Base-by-base conservation (phyloP, 2,797 vertebrate species). In the Poecilia gillii region DNA sequence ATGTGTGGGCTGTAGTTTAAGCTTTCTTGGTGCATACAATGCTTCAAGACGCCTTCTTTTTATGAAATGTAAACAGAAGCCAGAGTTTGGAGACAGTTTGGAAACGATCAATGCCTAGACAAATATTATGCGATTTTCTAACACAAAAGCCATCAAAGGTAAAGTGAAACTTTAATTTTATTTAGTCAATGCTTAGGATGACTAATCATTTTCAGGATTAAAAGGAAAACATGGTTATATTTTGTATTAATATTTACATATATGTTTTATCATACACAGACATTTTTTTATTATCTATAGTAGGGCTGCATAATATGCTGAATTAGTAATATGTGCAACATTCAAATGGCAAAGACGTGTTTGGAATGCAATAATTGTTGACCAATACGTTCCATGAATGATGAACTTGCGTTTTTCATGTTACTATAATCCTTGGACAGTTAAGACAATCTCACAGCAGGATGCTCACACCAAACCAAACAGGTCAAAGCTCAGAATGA, bases 1-100 rank as follows among this genome's bases (percentile, higher is more conserved):
- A 78, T 43, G 39, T 83, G 83, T 77, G 76, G 86, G 84, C 79
- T 79, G 55, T 13, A n/a, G 33, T 87, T 89, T 75, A 86, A 87
- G 78, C 51, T 25, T 0, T 41, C 62, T 80, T 4, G 25, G 31
- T 2, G n/a, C 73, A 62, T 46, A 55, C 20, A 12, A 41, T 18
- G 39, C 76, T 81, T 68, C 74, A 59, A 45, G 59, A 57, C 31
- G 6, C 18, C 55, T 66, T 41, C 3, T 20, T 76, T 68, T 76
- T 76, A 23, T 81, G n/a, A 77, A 70, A 36, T 66, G 39, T 51
- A n/a, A 70, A 72, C n/a, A 39, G 3, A 77, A 76, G n/a, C 25
- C 0, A 20, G 25, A 36, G 13, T 45, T 31, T 4, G 43, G 8
- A 41, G 7, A 73, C 1, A 74, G 5, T n/a, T 49, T 73, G 31